Evolutionary conservation across 2,888 invertebrate genomes (phyloP).

Genomic region (Megaustenia siamemsis): DNA sequence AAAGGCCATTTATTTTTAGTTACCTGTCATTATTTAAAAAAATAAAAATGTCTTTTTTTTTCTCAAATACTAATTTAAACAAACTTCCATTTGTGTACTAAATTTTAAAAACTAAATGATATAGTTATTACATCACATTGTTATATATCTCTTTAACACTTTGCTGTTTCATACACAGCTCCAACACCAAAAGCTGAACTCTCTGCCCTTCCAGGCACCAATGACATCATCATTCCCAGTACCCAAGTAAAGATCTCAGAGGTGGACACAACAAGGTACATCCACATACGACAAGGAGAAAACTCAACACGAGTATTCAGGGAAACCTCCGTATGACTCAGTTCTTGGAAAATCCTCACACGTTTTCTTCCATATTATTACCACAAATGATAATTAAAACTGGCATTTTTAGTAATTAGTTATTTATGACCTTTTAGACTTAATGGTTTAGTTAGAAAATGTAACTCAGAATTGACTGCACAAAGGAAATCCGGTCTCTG

Average conservation of each 20-base stretch:
- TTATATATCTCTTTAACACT: not conserved
- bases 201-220: constrained; percentile 72
- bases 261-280: constrained; percentile 79
- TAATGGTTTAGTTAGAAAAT: not conserved
- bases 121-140: not conserved
- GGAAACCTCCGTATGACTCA: constrained; percentile 79
- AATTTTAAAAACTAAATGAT: too few species aligned
- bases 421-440: not conserved
- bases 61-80: too few species aligned
- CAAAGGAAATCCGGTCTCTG: not conserved
- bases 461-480: not conserved
- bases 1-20: too few species aligned
- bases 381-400: not conserved
- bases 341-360: not conserved
- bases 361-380: constrained; percentile 6
- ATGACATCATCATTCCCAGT: constrained; percentile 75
- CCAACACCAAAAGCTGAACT: constrained; percentile 71
- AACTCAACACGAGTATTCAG: constrained; percentile 79
- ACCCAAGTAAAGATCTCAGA: constrained; percentile 78
- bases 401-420: not conserved
- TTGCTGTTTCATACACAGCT: constrained; percentile 60
- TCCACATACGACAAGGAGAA: constrained; percentile 80
- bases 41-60: too few species aligned
- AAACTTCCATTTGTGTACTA: too few species aligned
- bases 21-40: too few species aligned